Evolutionary conservation across 2,888 invertebrate species (phyloP).

Genomic region (Gastracanthus pulcherrimus): DNA sequence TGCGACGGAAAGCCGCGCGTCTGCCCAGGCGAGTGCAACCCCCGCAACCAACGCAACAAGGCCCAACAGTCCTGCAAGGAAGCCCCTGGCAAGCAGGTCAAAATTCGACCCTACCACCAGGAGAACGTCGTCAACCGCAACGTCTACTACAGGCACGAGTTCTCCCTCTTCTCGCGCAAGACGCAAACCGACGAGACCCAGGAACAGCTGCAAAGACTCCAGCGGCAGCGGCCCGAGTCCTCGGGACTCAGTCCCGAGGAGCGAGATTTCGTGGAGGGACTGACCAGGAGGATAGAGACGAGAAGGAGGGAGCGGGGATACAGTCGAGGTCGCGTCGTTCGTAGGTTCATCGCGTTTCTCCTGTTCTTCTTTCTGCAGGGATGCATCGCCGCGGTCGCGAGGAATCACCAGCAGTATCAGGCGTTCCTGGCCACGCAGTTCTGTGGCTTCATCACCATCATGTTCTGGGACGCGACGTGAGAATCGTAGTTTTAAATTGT

Average conservation of each 20-base stretch:
- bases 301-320: not conserved
- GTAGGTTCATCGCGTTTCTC: slow-evolving; percentile 27
- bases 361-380: slow-evolving; percentile 62
- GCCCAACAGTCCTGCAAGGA: not conserved
- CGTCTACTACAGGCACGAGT: slow-evolving; percentile 28
- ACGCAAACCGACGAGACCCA: not conserved
- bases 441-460: slow-evolving; percentile 68
- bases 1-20: slow-evolving; percentile 59
- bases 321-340: not conserved
- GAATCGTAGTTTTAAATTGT: not conserved
- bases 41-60: slow-evolving; percentile 41
- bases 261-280: slow-evolving; percentile 27
- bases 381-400: slow-evolving; percentile 61
- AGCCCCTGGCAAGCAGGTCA: not conserved
- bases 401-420: slow-evolving; percentile 64
- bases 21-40: slow-evolving; percentile 68
- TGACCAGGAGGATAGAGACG: slow-evolving; percentile 14
- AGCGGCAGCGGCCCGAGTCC: not conserved
- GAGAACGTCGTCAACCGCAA: slow-evolving; percentile 4
- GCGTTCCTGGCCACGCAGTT: slow-evolving; percentile 70
- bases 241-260: slow-evolving; percentile 38
- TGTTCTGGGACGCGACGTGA: slow-evolving; percentile 64
- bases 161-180: slow-evolving; percentile 13
- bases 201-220: no score
- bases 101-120: not conserved